These are phyloP conservation scores for Crocuta crocuta DNA, from an alignment of 2,113 vertebrate genomes.

Conservation along the genomic window DNA sequence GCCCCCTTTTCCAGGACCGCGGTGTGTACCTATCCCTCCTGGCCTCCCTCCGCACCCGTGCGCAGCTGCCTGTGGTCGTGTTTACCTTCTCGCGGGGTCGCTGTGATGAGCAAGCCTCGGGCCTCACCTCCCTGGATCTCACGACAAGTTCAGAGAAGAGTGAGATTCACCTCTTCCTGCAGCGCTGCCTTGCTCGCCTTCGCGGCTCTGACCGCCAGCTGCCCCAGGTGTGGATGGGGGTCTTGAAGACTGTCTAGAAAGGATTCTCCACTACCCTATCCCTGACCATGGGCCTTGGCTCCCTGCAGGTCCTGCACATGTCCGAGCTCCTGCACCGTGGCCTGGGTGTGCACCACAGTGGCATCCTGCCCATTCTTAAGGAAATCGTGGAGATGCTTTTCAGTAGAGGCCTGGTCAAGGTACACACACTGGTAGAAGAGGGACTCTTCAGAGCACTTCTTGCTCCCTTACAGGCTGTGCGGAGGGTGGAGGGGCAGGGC, in stretches of 20 bases:
- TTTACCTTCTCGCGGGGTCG: constrained; percentile 95
- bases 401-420: constrained; percentile 90
- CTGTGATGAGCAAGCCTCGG: constrained; percentile 93
- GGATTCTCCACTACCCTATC: fast-evolving
- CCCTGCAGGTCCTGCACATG: constrained; percentile 91
- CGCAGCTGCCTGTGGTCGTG: constrained; percentile 94
- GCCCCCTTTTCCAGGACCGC: constrained; percentile 87
- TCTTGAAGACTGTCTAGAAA: fast-evolving
- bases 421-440: background rate
- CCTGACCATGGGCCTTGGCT: background rate
- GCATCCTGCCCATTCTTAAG: constrained; percentile 96
- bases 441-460: too few relatives aligned
- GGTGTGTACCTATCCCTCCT: constrained; percentile 93
- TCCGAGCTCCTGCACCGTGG: constrained; percentile 92
- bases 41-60: constrained; percentile 90
- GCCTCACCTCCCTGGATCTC: constrained; percentile 92
- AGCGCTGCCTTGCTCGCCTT: constrained; percentile 94
- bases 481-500: too few relatives aligned
- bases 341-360: constrained; percentile 94
- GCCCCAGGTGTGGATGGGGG: constrained; percentile 89
- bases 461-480: too few relatives aligned
- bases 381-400: constrained; percentile 97
- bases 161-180: constrained; percentile 94
- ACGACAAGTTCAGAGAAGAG: constrained; percentile 92
- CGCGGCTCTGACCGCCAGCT: constrained; percentile 92